Evolutionary conservation across 1,140 invertebrate genomes (phyloP).

Genomic region (Thaumetopoea pityocampa): DNA sequence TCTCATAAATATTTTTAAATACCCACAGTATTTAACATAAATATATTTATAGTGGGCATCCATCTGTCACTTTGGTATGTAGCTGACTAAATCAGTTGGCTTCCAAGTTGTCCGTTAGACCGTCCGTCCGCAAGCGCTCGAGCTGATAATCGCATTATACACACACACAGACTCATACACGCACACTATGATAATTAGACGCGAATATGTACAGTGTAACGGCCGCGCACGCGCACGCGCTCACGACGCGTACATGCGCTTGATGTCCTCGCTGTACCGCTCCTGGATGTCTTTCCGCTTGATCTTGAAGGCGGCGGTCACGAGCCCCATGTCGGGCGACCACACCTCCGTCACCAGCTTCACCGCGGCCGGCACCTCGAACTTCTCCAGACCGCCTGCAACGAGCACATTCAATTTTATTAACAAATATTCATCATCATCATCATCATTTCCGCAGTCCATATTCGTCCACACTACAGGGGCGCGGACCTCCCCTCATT

Average conservation of each 20-base stretch:
- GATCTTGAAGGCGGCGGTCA: slow-evolving; percentile 97
- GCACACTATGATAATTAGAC: slow-evolving; percentile 27
- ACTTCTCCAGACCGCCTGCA: slow-evolving; percentile 88
- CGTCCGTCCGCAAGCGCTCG: slow-evolving; percentile 15
- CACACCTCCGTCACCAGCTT: slow-evolving; percentile 93
- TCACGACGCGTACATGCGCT: slow-evolving; percentile 95
- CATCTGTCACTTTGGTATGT: too few species aligned
- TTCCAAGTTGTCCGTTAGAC: slow-evolving; percentile 1
- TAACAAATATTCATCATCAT: too few species aligned
- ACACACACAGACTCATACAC: too few species aligned
- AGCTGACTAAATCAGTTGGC: too few species aligned
- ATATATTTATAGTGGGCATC: too few species aligned
- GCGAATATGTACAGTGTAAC: slow-evolving; percentile 30
- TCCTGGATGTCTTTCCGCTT: slow-evolving; percentile 97
- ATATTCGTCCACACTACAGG: too few species aligned
- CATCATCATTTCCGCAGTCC: too few species aligned
- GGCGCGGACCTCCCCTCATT: too few species aligned
- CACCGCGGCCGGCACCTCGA: slow-evolving; percentile 94
- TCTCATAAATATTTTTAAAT: too few species aligned
- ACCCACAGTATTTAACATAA: too few species aligned
- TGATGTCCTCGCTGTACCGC: slow-evolving; percentile 92
- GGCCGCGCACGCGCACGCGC: too few species aligned
- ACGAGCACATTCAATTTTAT: slow-evolving; percentile 6
- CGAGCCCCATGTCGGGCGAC: slow-evolving; percentile 97
- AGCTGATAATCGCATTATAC: slow-evolving; percentile 19